Conservation (phyloP, 1,140 invertebrate genomes). For the Heterodera schachtii region DNA sequence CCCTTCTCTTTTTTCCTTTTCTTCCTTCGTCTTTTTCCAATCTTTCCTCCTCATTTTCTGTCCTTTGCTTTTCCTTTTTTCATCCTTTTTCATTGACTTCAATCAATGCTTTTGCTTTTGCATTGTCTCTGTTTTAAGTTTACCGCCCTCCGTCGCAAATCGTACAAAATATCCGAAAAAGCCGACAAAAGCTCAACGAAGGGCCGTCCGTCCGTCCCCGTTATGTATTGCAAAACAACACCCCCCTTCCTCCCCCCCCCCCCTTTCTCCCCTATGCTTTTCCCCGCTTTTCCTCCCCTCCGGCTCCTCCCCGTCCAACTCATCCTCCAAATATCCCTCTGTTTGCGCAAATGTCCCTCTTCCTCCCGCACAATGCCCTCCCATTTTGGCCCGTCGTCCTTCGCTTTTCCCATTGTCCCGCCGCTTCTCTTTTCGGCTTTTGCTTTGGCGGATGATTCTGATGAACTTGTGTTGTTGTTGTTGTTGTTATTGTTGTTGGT, state of each 20-base stretch:
- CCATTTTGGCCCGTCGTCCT: background rate
- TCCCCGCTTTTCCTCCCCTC: background rate
- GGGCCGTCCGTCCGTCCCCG: background rate
- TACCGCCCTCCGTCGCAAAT: background rate
- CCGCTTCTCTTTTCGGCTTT: background rate
- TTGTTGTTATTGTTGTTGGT: too few species aligned
- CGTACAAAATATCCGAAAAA: slow-evolving; percentile 21
- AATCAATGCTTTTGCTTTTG: background rate
- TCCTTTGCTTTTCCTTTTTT: background rate
- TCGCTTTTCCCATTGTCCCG: background rate
- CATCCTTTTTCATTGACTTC: background rate
- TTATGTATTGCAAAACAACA: slow-evolving; percentile 11
- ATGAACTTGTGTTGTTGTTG: background rate
- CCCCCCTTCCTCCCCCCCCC: too few species aligned
- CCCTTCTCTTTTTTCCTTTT: background rate
- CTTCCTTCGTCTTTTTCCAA: background rate
- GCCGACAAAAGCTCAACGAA: background rate
- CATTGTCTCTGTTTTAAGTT: too few species aligned
- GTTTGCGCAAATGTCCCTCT: background rate
- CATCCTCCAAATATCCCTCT: background rate
- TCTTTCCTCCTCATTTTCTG: background rate
- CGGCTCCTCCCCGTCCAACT: background rate
- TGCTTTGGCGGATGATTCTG: background rate
- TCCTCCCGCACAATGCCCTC: background rate
- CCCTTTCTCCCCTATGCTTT: too few species aligned